A percentile compares a stretch with the other conserved stretches of the same genome.
Conservation (phyloP, 2,797 vertebrate species). For the Onychomys torridus region DNA sequence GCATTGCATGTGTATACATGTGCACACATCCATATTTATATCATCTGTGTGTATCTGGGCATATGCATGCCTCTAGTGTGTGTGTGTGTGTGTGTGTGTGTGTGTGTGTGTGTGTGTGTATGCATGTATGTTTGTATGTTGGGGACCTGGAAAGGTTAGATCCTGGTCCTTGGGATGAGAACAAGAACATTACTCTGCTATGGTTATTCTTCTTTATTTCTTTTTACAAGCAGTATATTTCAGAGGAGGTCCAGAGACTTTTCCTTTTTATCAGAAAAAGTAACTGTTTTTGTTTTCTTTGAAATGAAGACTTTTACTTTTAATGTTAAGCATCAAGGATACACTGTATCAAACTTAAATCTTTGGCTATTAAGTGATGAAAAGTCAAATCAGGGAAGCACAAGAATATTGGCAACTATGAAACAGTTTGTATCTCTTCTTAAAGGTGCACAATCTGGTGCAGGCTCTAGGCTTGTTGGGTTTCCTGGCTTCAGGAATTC, state of each 20-base stretch:
- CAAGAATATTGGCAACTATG: neutral
- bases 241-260: neutral
- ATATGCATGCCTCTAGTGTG: neutral
- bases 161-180: conserved; percentile 58
- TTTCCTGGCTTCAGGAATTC: neutral
- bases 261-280: neutral
- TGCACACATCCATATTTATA: neutral
- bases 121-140: neutral
- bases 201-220: neutral
- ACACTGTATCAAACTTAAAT: conserved; percentile 7
- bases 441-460: neutral
- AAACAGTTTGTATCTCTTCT: neutral
- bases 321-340: conserved; percentile 13
- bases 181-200: conserved; percentile 27
- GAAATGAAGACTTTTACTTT: conserved; percentile 38
- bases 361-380: neutral
- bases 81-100: neutral
- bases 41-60: neutral
- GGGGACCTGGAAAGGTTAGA: neutral
- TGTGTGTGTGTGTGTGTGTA: neutral
- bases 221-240: neutral
- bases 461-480: neutral
- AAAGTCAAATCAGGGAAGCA: neutral
- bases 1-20: no score
- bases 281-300: conserved; percentile 13